A percentile compares a stretch with the other conserved stretches of the same genome.
These are phyloP conservation scores for Drosophila grimshawi DNA, from an alignment of 1,140 invertebrate species.

Conservation along the genomic window DNA sequence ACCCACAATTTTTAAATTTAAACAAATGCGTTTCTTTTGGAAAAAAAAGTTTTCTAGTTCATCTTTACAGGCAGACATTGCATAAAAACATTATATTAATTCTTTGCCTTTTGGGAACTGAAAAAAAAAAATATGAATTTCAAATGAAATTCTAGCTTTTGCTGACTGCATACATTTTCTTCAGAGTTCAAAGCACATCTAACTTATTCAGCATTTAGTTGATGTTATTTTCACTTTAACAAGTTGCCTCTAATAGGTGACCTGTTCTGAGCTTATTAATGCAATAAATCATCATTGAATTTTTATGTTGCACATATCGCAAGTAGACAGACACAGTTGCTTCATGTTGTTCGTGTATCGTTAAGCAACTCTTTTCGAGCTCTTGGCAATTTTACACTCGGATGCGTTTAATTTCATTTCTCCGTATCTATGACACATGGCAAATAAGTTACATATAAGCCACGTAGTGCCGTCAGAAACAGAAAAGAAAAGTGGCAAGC, in stretches of 20 bases:
- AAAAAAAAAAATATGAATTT: neutral
- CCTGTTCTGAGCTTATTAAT: neutral
- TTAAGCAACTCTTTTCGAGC: conserved; percentile 40
- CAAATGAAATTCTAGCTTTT: neutral
- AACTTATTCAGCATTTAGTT: neutral
- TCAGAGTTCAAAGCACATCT: neutral
- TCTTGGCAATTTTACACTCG: conserved; percentile 65
- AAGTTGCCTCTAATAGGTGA: neutral
- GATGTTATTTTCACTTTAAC: neutral
- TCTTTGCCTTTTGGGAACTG: too few relatives aligned
- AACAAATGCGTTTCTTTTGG: conserved; percentile 27
- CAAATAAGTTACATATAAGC: conserved; percentile 70
- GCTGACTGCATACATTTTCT: neutral
- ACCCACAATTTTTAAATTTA: conserved; percentile 23
- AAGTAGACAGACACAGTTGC: conserved; percentile 19
- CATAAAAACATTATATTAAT: too few relatives aligned
- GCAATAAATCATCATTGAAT: conserved; percentile 4
- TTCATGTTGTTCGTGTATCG: conserved; percentile 4
- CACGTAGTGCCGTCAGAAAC: conserved; percentile 39
- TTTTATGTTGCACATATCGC: neutral
- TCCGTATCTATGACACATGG: conserved; percentile 64
- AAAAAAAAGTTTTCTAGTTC: neutral
- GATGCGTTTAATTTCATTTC: conserved; percentile 70
- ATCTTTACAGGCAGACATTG: too few relatives aligned
- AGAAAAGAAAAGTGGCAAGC: conserved; percentile 38